Base-by-base conservation (phyloP, 2,797 vertebrate species). In the Phoeniculus purpureus region DNA sequence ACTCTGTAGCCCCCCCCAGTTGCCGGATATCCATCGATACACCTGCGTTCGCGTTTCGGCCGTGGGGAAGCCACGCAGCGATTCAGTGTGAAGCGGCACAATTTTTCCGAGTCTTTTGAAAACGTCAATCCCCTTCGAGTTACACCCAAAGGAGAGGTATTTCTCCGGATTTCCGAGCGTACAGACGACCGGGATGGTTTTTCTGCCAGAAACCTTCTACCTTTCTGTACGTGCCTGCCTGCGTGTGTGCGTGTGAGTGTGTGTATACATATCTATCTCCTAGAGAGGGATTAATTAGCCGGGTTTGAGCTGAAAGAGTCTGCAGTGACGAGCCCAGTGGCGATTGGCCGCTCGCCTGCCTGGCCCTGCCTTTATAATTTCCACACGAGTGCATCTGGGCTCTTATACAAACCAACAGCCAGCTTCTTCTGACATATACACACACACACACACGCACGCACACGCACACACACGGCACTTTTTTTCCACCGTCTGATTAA, bases 321-420 rank as follows among this genome's bases (percentile, higher is more conserved):
- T 96, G 98, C 97, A 95, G 98, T 99, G 99, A 99, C 99, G 99
- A 98, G 97, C 97, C 97, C 97, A 92, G 96, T 98, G 96, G 97
- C 98, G 98, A 99, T 99, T 99, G 99, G 99, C 98, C 98, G 97
- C 97, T 96, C 97, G 96, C 97, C 96, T 95, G 96, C 97, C 97
- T 97, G 98, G 98, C 98, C 99, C 99, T 98, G 98, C 99, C 98
- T 99, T 98, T 98, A 98, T 98, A 98, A 98, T 98, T 98, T 98
- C 97, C 98, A 98, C 97, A 97, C 97, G 98, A 97, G 97, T 97
- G 98, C 97, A 97, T 98, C 97, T 97, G 97, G 97, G 98, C 98
- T 98, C 98, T 98, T 98, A 98, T 98, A 98, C 98, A 98, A 98
- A 98, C 98, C 98, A 97, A 98, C 98, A 98, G 98, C 98, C 96